Evolutionary conservation across 2,113 vertebrate genomes (phyloP), one percentile per base, ranked within the genome.

Genomic region (Sapayoa aenigma): DNA sequence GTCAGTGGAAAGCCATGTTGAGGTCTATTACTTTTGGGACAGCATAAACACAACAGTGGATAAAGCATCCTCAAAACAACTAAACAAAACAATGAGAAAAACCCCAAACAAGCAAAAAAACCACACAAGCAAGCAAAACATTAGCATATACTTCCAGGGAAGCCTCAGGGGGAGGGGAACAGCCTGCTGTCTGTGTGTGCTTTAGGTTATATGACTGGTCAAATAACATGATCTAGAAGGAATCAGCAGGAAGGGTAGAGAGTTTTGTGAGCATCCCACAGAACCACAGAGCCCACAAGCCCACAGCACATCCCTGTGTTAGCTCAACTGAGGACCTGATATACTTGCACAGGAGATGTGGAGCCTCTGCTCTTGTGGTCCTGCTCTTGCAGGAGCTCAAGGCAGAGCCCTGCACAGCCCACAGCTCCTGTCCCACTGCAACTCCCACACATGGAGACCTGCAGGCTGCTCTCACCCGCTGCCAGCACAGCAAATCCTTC

Each of bases 331-430:
- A 63, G 28, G 12, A 19, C 6, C 1, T 17, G 27, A 30, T 8
- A 21, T 23, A 19, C 8, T 41, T 15, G 6, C 35, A 19, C 4
- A 44, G 35, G 16, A 56, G 10, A 49, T 8, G 23, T 18, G 28
- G 47, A 68, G 6, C 11, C 13, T 12, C 59, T n/a, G 37, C n/a
- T 41, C 47, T 2, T 1, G 9, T 8, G 22, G 30, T 27, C 33
- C 25, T 4, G 0, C 12, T 1, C 22, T 6, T 3, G 4, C 9
- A 25, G 77, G 23, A 39, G 31, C 59, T n/a, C 47, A 15, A 18
- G 58, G n/a, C 11, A 12, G 25, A 46, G 37, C 37, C 4, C 1
- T 1, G 15, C 35, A 12, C 11, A 35, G 41, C n/a, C 21, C 22
- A 2, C 9, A 53, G 31, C 28, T 16, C 25, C 27, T 76, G 35